Evolutionary conservation across 2,113 vertebrate species (phyloP), one percentile per base, ranked within the genome.

Genomic region (Amphiprion ocellaris): DNA sequence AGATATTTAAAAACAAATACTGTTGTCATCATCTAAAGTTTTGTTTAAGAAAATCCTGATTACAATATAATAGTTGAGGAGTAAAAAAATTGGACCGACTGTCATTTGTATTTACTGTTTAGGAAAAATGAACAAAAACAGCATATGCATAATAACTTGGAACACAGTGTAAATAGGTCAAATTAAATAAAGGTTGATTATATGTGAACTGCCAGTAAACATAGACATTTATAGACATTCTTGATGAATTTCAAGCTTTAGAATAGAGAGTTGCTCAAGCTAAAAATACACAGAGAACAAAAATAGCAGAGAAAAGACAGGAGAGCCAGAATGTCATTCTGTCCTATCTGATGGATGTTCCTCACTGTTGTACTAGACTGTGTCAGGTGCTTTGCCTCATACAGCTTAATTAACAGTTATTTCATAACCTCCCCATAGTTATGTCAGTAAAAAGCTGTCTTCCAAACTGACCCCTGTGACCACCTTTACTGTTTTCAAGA

Each of bases 361-460:
- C 9, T 65, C 15, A 12, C 1, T 23, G 19, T 19, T 0, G 0
- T 7, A 2, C 33, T 15, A n/a, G 39, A 24, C 21, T 52, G 14
- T 9, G 11, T 19, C 19, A 1, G 17, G 4, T 17, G 61, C 60
- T 23, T 64, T 19, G 37, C 61, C 46, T 49, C 41, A 28, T 28
- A 62, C n/a, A 68, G 47, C 49, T 47, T 54, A 37, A 47, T 41
- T 28, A 70, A 58, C 44, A 58, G 14, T 74, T n/a, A 33, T 67
- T 39, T 39, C 4, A 33, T 49, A 49, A 65, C 54, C 14, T 15
- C 10, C 11, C 17, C 4, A 23, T 53, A 62, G 24, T 62, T 9
- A 23, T 60, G 5, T 44, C 64, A 56, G 59, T 55, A 56, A 75
- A 41, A 26, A 15, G 11, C 50, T 49, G 44, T 28, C 28, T 44